Conservation (phyloP, 2,888 invertebrate genomes). For the Blastobasis adustella region DNA sequence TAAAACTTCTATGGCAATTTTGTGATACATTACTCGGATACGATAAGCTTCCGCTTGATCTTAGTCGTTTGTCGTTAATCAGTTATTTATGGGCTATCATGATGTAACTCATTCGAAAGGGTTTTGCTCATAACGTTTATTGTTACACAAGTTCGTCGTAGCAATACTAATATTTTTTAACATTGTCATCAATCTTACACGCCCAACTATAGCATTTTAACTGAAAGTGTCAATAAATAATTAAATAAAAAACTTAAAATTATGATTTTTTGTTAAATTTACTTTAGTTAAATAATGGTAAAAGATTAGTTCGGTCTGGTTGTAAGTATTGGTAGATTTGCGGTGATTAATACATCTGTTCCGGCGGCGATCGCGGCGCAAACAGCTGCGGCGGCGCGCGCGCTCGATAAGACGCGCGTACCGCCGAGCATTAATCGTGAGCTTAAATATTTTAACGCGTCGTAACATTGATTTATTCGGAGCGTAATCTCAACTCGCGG, state of each 20-base stretch:
- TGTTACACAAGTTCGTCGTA: too few relatives aligned
- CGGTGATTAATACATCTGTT: slow-evolving; percentile 30
- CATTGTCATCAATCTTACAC: too few relatives aligned
- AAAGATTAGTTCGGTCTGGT: too few relatives aligned
- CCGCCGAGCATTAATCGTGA: slow-evolving; percentile 66
- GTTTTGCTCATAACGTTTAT: too few relatives aligned
- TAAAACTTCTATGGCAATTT: slow-evolving; percentile 61
- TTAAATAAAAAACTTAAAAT: too few relatives aligned
- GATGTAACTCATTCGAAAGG: background rate
- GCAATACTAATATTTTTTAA: too few relatives aligned
- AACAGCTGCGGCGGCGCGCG: slow-evolving; percentile 29
- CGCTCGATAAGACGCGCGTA: slow-evolving; percentile 51
- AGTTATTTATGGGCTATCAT: slow-evolving; percentile 12
- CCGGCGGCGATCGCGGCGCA: slow-evolving; percentile 24
- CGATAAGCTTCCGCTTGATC: slow-evolving; percentile 55
- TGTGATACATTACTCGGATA: slow-evolving; percentile 49
- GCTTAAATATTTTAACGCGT: slow-evolving; percentile 74
- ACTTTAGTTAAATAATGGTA: too few relatives aligned
- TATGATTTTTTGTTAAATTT: too few relatives aligned
- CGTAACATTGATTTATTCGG: slow-evolving; percentile 73
- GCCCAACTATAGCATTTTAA: too few relatives aligned
- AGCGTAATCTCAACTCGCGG: slow-evolving; percentile 68
- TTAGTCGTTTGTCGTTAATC: slow-evolving; percentile 32
- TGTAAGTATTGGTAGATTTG: slow-evolving; percentile 12
- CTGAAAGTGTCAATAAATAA: too few relatives aligned